Evolutionary conservation across 1,140 invertebrate species (phyloP).

Genomic region (Drosophila repletoides): DNA sequence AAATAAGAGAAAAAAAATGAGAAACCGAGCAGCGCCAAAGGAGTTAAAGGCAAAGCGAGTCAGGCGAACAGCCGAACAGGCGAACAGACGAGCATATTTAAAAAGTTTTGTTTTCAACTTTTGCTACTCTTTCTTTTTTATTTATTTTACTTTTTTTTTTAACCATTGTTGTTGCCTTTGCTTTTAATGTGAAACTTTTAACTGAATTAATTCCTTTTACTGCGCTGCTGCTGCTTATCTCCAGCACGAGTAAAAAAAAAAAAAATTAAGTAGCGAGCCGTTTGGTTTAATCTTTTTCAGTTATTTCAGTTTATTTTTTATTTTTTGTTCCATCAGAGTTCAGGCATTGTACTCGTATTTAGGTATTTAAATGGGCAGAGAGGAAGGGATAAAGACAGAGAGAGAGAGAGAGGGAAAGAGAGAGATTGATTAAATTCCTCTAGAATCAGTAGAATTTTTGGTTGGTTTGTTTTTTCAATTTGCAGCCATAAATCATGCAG

Average conservation of each 20-base stretch:
- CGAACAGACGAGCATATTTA: constrained; percentile 78
- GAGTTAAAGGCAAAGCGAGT: constrained; percentile 73
- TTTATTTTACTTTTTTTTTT: constrained; percentile 48
- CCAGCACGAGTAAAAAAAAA: constrained; percentile 37
- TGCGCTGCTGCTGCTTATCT: constrained; percentile 65
- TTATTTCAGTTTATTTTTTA: constrained; percentile 26
- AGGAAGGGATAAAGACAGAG: too few species aligned
- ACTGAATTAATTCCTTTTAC: constrained; percentile 79
- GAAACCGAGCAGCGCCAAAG: constrained; percentile 39
- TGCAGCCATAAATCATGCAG: constrained; percentile 63
- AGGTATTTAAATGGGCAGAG: too few species aligned
- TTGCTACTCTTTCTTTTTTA: constrained; percentile 46
- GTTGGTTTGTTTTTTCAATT: constrained; percentile 29
- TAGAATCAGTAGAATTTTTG: neutral
- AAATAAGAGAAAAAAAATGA: constrained; percentile 10
- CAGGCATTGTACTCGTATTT: constrained; percentile 26
- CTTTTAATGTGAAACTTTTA: constrained; percentile 77
- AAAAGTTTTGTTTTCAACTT: constrained; percentile 76
- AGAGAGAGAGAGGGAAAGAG: too few species aligned
- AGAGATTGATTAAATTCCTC: constrained; percentile 10
- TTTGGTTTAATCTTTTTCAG: constrained; percentile 32
- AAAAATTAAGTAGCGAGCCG: constrained; percentile 50
- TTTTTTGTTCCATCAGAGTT: constrained; percentile 4
- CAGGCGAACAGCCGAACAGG: constrained; percentile 68
- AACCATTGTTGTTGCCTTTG: constrained; percentile 37